Evolutionary conservation across 2,113 vertebrate species (phyloP).

Genomic region (Rhea pennata): DNA sequence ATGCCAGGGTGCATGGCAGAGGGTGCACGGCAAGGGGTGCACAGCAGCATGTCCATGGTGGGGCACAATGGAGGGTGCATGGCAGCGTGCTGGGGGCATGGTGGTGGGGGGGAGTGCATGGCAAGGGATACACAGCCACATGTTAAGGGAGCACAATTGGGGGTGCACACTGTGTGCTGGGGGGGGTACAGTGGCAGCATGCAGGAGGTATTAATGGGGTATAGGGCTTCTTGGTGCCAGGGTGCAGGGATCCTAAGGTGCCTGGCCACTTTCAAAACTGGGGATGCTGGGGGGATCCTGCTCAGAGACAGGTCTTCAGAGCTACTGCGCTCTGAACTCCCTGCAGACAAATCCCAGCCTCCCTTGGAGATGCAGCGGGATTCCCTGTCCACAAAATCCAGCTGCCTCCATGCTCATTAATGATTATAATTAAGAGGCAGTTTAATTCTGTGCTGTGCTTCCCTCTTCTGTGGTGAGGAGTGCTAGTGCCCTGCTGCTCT

Average conservation of each 20-base stretch:
- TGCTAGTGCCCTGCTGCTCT: not conserved
- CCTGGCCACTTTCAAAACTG: accelerated
- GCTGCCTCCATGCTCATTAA: constrained; percentile 45
- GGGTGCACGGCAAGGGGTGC: too few species aligned
- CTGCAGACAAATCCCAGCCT: not conserved
- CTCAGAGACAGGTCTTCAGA: not conserved
- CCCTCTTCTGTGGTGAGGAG: not conserved
- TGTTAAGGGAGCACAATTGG: too few species aligned
- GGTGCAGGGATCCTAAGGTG: accelerated
- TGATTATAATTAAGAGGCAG: constrained; percentile 47
- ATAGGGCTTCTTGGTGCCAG: too few species aligned
- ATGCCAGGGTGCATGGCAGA: too few species aligned
- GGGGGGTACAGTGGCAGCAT: too few species aligned
- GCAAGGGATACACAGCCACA: too few species aligned
- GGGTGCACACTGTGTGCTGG: too few species aligned
- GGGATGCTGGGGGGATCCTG: accelerated
- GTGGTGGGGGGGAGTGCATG: too few species aligned
- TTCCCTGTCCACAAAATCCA: constrained; percentile 16
- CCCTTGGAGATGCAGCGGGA: not conserved
- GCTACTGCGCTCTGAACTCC: not conserved
- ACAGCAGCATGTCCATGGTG: too few species aligned
- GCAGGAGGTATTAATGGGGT: too few species aligned
- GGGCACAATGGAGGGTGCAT: too few species aligned
- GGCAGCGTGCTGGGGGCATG: too few species aligned
- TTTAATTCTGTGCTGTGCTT: not conserved